Evolutionary conservation across 23 tunicate genomes (phyloP).

Genomic region (Trididemnum miniatum): DNA sequence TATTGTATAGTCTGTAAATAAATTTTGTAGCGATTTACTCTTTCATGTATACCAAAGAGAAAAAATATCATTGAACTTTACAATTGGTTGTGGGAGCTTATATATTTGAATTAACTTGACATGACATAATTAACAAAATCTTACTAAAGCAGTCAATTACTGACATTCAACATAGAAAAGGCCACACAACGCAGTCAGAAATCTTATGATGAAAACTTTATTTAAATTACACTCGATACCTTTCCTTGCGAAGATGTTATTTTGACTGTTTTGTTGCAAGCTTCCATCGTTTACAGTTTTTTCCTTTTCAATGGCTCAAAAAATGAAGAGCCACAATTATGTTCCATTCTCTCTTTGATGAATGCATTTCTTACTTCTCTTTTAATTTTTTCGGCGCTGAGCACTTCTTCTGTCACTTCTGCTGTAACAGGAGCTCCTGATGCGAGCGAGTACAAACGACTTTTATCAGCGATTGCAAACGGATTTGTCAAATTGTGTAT

Average conservation of each 20-base stretch:
- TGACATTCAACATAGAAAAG: too few species aligned
- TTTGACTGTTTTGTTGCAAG: conserved; percentile 6
- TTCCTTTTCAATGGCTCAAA: background rate
- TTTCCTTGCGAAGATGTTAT: conserved; percentile 2
- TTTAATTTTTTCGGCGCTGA: background rate
- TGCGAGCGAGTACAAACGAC: background rate
- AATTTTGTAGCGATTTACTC: too few species aligned
- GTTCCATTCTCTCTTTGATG: background rate
- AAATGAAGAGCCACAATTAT: background rate
- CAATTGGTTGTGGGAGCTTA: too few species aligned
- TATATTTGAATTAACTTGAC: too few species aligned
- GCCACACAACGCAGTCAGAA: too few species aligned
- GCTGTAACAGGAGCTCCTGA: background rate
- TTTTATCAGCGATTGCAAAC: background rate
- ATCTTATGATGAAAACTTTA: too few species aligned
- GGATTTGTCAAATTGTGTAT: background rate
- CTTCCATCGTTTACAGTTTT: conserved; percentile 2
- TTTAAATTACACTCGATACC: background rate
- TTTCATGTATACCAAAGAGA: too few species aligned
- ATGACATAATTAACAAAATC: too few species aligned
- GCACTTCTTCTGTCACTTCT: background rate
- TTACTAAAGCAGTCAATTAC: too few species aligned
- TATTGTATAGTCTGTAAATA: background rate
- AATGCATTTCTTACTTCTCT: background rate
- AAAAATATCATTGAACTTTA: too few species aligned